Evolutionary conservation across 2,888 invertebrate genomes (phyloP).

Genomic region (Drosophila siamana): DNA sequence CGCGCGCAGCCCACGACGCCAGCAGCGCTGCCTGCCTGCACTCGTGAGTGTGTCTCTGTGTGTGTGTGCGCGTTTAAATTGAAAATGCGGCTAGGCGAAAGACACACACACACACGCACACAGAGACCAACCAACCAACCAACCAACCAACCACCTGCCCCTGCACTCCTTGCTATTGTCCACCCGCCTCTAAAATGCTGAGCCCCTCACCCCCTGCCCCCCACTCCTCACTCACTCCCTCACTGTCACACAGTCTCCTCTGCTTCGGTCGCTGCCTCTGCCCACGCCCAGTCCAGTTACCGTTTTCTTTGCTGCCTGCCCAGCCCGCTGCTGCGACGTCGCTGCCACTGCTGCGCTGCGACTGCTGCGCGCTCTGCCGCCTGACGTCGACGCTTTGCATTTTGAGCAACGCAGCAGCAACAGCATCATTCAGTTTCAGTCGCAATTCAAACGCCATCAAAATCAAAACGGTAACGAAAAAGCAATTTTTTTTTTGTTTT

Average conservation of each 20-base stretch:
- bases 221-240: not conserved
- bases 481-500: constrained; percentile 31
- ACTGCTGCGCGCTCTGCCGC: not conserved
- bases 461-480: constrained; percentile 79
- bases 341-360: constrained; percentile 23
- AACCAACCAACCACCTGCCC: not conserved
- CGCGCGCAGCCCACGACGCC: constrained; percentile 19
- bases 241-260: constrained; percentile 4
- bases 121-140: too few species aligned
- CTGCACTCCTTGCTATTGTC: not conserved
- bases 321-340: constrained; percentile 38
- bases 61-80: constrained; percentile 69
- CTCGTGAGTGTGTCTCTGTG: constrained; percentile 22
- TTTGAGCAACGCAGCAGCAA: constrained; percentile 40
- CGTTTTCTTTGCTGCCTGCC: constrained; percentile 62
- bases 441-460: constrained; percentile 82
- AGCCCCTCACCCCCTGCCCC: not conserved
- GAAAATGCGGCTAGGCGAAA: constrained; percentile 67
- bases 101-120: constrained; percentile 33
- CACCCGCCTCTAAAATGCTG: not conserved
- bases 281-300: constrained; percentile 53
- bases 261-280: constrained; percentile 34
- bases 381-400: constrained; percentile 1
- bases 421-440: constrained; percentile 78
- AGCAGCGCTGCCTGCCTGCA: constrained; percentile 35